These are phyloP conservation scores for Eudemis profundana DNA, from an alignment of 2,888 invertebrate species.

Conservation along the genomic window DNA sequence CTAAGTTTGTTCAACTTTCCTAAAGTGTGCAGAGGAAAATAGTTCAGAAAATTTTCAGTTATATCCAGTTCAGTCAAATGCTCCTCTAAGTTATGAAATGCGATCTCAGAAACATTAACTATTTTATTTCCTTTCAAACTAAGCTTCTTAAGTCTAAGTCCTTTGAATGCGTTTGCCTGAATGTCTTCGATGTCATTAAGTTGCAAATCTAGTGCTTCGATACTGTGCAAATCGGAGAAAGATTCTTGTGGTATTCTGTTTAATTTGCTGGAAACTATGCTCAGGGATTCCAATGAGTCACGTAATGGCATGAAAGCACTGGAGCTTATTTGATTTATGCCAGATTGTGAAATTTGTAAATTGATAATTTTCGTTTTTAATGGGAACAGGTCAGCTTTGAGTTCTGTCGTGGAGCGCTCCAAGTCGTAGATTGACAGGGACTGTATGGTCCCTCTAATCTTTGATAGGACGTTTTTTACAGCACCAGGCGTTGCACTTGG, in stretches of 20 bases:
- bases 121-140: constrained; percentile 95
- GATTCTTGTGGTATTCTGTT: constrained; percentile 91
- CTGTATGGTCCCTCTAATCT: constrained; percentile 89
- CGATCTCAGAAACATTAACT: constrained; percentile 92
- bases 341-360: constrained; percentile 92
- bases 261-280: constrained; percentile 91
- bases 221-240: constrained; percentile 88
- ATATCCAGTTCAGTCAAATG: constrained; percentile 93
- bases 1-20: constrained; percentile 90
- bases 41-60: constrained; percentile 93
- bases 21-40: constrained; percentile 92
- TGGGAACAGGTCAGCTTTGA: constrained; percentile 91
- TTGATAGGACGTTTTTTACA: constrained; percentile 89
- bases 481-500: constrained; percentile 92
- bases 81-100: constrained; percentile 91
- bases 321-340: constrained; percentile 88
- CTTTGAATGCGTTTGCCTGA: constrained; percentile 93
- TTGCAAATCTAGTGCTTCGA: constrained; percentile 92
- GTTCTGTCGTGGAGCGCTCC: constrained; percentile 91
- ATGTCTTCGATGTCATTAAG: constrained; percentile 93
- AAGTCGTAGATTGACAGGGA: constrained; percentile 95
- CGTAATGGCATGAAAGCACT: constrained; percentile 88
- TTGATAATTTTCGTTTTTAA: constrained; percentile 88
- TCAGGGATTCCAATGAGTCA: constrained; percentile 90
- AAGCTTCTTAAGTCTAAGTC: constrained; percentile 91